Evolutionary conservation across 2,797 vertebrate species (phyloP).

Genomic region (Fratercula arctica): DNA sequence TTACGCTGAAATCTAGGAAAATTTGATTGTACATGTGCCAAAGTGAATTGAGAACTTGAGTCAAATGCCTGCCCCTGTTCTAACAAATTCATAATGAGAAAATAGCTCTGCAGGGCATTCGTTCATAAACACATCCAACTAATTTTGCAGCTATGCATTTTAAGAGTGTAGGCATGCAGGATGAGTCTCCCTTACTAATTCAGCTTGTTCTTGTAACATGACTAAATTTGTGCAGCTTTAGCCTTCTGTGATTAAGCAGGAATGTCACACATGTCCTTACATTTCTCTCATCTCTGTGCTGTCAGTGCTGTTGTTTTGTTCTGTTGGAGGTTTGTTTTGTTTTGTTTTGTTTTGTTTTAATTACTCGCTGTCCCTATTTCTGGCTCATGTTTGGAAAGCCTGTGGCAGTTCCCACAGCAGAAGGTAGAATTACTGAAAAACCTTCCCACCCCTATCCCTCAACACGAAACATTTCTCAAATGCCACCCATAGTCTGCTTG

Average conservation of each 20-base stretch:
- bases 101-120: constrained; percentile 36
- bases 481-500: constrained; percentile 21
- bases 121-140: background rate
- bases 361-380: background rate
- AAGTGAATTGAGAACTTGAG: constrained; percentile 36
- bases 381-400: background rate
- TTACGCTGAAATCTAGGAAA: constrained; percentile 68
- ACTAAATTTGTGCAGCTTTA: background rate
- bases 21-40: constrained; percentile 58
- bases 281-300: background rate
- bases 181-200: background rate
- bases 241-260: background rate
- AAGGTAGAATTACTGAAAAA: background rate
- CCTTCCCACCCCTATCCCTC: background rate
- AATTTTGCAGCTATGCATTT: constrained; percentile 35
- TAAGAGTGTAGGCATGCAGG: background rate
- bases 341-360: background rate
- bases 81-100: constrained; percentile 59
- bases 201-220: background rate
- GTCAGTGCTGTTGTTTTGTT: background rate
- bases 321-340: background rate
- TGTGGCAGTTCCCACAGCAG: background rate
- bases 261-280: background rate
- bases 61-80: constrained; percentile 14
- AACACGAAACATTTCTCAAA: constrained; percentile 41